A percentile compares a stretch with the other conserved stretches of the same genome.
Evolutionary conservation across 2,888 invertebrate species (phyloP).

Genomic region (Drosophila nr. fundita): DNA sequence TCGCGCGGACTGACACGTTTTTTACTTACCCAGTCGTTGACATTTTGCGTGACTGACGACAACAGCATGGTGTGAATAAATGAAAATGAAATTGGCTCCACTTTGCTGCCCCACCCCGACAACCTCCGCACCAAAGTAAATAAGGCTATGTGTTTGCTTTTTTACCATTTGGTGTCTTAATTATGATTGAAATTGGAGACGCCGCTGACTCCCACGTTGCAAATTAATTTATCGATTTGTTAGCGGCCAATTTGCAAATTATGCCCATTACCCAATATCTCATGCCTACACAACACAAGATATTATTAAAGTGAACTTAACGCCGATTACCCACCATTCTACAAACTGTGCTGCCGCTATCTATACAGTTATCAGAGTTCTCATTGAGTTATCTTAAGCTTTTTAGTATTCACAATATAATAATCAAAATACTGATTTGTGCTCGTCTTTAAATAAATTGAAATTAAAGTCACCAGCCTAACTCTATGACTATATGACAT

Average conservation of each 20-base stretch:
- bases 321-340: background rate
- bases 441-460: background rate
- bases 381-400: background rate
- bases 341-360: background rate
- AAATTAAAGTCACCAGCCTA: background rate
- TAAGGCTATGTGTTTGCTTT: conserved; percentile 69
- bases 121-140: conserved; percentile 6
- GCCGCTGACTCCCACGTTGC: conserved; percentile 33
- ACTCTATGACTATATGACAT: too few relatives aligned
- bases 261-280: conserved; percentile 9
- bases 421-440: background rate
- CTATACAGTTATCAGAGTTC: background rate
- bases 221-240: conserved; percentile 62
- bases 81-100: conserved; percentile 73
- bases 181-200: conserved; percentile 66
- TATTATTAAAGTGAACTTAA: background rate
- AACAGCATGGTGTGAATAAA: conserved; percentile 76
- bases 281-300: background rate
- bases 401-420: background rate
- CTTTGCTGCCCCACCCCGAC: conserved; percentile 38
- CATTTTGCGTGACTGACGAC: conserved; percentile 82
- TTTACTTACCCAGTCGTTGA: conserved; percentile 75
- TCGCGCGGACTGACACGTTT: conserved; percentile 73
- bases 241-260: conserved; percentile 44
- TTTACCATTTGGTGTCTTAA: conserved; percentile 67